Evolutionary conservation across 2,113 vertebrate genomes (phyloP), one percentile per base, ranked within the genome.

Genomic region (Tautogolabrus adspersus): DNA sequence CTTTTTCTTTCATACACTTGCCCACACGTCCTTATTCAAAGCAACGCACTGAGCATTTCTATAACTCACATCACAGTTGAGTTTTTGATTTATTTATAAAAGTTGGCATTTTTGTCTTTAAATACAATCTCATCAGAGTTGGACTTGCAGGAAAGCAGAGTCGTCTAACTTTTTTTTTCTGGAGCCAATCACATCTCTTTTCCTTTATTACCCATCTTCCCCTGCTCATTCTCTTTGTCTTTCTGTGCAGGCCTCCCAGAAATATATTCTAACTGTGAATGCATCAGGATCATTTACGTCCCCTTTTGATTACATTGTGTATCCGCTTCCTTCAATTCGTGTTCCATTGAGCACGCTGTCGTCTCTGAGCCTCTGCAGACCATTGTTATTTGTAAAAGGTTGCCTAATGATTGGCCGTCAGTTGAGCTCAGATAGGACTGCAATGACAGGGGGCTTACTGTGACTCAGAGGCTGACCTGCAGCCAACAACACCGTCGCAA

Each of bases 391-490:
- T 54, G 30, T 30, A 64, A 38, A 26, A 63, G 10, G 44, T 60
- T 42, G 42, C 38, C 30, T 34, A 34, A 34, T 34, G 30, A 34
- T 30, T 68, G 68, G 61, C 74, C 63, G 49, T 42, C 44, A 58
- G 62, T 77, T 71, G 44, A 68, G 44, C 55, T 66, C 56, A 62
- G 66, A 82, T 56, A 26, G 40, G 21, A 42, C 51, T 65, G 18
- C 8, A 76, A 69, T 64, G 76, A 76, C n/a, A 8, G 26, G 19
- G 49, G 47, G 46, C 46, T 42, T 66, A 60, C 59, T 22, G 66
- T 40, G 75, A 84, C 58, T 82, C 65, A 37, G 51, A 77, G 37
- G 74, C 73, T 79, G 80, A 81, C 87, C 86, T 69, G 75, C 75
- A 87, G 87, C 84, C 75, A 69, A 42, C 47, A 79, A 46, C 66